These are phyloP conservation scores for Coboldia fuscipes DNA, from an alignment of 1,140 invertebrate species.

Conservation along the genomic window DNA sequence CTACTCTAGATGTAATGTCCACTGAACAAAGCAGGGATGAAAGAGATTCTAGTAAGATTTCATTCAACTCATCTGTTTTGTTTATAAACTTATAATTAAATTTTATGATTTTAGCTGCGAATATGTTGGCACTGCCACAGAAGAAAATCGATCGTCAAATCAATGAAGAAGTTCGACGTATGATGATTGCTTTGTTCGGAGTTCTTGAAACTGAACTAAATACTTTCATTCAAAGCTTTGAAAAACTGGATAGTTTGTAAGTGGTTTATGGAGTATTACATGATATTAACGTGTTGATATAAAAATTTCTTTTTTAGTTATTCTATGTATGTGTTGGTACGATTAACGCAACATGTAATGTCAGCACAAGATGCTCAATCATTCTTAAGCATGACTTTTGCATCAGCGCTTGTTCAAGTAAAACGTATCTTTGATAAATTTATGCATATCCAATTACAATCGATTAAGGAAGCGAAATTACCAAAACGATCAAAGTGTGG, in stretches of 20 bases:
- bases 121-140: constrained; percentile 18
- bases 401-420: constrained; percentile 71
- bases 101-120: neutral
- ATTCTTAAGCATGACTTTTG: constrained; percentile 77
- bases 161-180: constrained; percentile 55
- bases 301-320: constrained; percentile 36
- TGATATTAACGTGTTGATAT: constrained; percentile 3
- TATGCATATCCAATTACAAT: constrained; percentile 68
- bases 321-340: constrained; percentile 78
- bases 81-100: neutral
- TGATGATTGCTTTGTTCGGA: constrained; percentile 76
- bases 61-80: neutral
- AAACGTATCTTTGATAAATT: constrained; percentile 88
- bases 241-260: constrained; percentile 75
- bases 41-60: neutral
- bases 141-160: constrained; percentile 45
- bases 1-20: constrained; percentile 22
- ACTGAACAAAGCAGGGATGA: neutral
- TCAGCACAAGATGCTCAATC: constrained; percentile 79
- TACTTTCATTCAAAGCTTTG: constrained; percentile 64
- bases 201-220: constrained; percentile 68
- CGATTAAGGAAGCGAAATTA: constrained; percentile 57
- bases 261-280: constrained; percentile 14
- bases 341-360: constrained; percentile 74
- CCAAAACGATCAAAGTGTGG: constrained; percentile 67